Conservation (phyloP, 2,888 invertebrate genomes). For the Brachyptera risi region DNA sequence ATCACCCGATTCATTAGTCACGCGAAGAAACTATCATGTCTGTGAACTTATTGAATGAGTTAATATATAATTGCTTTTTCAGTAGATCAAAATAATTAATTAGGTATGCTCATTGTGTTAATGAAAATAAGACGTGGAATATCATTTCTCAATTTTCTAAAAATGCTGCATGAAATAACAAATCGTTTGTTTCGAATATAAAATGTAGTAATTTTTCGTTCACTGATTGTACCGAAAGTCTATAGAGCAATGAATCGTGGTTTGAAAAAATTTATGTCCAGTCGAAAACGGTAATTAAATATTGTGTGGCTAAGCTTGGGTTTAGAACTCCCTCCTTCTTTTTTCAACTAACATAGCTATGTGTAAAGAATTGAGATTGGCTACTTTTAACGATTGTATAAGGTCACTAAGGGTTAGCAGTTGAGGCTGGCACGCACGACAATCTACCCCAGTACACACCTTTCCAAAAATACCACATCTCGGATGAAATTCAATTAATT, state of each 20-base stretch:
- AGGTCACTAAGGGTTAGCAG: conserved; percentile 8
- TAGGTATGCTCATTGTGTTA: no score
- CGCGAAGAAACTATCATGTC: no score
- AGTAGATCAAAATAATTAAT: no score
- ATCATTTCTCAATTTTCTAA: no score
- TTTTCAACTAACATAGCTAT: not conserved
- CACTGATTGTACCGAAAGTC: no score
- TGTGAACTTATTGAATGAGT: no score
- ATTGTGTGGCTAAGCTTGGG: conserved; percentile 13
- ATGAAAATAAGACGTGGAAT: no score
- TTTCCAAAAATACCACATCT: not conserved
- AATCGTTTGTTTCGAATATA: no score
- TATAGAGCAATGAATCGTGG: conserved; percentile 22
- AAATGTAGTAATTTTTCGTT: no score
- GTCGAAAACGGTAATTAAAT: conserved; percentile 24
- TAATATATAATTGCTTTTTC: no score
- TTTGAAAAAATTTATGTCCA: conserved; percentile 24
- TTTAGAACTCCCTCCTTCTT: conserved; percentile 2
- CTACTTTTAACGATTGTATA: conserved; percentile 33
- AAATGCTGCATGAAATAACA: no score
- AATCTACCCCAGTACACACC: conserved; percentile 1
- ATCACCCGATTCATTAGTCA: no score
- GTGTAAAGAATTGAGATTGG: conserved; percentile 25
- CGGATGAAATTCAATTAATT: not conserved
- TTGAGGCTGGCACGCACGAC: conserved; percentile 1